Evolutionary conservation across 1,140 invertebrate genomes (phyloP).

Genomic region (Drosophila leontia): DNA sequence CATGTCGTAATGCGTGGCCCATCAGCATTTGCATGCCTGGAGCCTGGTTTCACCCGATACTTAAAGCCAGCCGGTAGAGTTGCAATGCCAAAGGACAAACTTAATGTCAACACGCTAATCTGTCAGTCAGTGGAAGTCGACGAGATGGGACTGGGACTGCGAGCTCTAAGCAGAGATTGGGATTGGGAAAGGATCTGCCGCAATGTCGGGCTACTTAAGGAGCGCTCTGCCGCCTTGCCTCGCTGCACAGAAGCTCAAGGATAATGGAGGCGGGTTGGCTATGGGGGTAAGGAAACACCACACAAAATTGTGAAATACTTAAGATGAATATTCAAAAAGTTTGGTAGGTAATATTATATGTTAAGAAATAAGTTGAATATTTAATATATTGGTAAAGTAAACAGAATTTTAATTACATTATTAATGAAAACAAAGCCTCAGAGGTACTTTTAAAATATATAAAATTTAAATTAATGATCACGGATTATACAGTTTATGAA

Average conservation of each 20-base stretch:
- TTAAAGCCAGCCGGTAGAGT: slow-evolving; percentile 42
- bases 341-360: background rate
- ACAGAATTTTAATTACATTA: background rate
- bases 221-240: slow-evolving; percentile 42
- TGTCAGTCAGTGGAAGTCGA: slow-evolving; percentile 52
- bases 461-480: background rate
- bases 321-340: background rate
- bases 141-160: slow-evolving; percentile 2
- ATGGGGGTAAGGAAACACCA: background rate
- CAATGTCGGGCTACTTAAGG: slow-evolving; percentile 65
- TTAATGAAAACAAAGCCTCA: background rate
- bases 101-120: slow-evolving; percentile 77
- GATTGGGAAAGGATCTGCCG: slow-evolving; percentile 28
- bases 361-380: background rate
- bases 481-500: background rate
- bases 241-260: slow-evolving; percentile 47
- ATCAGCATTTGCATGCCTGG: slow-evolving; percentile 41
- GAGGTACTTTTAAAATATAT: background rate
- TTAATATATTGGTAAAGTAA: background rate
- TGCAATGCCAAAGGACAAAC: slow-evolving; percentile 47
- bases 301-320: background rate
- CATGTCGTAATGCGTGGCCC: slow-evolving; percentile 71
- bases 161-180: slow-evolving; percentile 2
- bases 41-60: slow-evolving; percentile 17
- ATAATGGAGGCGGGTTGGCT: background rate